A percentile compares a stretch with the other conserved stretches of the same genome.
Evolutionary conservation across 2,797 vertebrate species (phyloP).

Genomic region (Pelochelys cantorii): DNA sequence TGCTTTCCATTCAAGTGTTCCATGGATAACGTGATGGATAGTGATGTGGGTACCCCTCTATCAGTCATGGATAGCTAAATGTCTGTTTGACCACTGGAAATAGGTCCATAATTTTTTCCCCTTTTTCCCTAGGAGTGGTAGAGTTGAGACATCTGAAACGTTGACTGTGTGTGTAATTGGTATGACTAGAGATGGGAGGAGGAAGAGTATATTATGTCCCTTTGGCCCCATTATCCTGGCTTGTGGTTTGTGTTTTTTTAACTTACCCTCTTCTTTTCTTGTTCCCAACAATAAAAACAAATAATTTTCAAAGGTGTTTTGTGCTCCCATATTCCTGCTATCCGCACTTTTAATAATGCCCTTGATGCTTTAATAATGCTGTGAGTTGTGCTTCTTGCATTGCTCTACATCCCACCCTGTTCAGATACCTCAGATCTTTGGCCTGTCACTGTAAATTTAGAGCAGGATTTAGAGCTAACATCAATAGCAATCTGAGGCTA

Average conservation of each 20-base stretch:
- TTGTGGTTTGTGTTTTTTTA: neutral
- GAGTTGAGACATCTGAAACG: neutral
- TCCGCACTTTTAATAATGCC: neutral
- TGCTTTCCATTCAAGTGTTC: neutral
- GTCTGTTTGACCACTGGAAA: neutral
- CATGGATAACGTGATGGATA: neutral
- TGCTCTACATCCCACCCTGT: neutral
- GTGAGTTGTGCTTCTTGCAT: neutral
- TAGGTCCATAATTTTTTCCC: neutral
- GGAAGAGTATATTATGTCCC: neutral
- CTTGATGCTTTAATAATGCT: neutral
- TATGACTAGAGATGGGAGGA: neutral
- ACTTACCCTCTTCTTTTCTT: neutral
- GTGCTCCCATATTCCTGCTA: neutral
- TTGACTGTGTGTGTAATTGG: neutral
- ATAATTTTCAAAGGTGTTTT: neutral
- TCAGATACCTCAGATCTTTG: neutral
- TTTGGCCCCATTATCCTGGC: neutral
- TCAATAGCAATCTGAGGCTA: neutral
- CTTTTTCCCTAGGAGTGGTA: neutral
- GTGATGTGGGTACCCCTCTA: neutral
- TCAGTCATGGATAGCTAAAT: neutral
- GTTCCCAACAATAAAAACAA: neutral
- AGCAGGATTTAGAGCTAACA: too few relatives aligned
- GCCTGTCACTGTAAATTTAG: neutral